Conservation (phyloP, 2,888 invertebrate species). For the Eilema depressum region DNA sequence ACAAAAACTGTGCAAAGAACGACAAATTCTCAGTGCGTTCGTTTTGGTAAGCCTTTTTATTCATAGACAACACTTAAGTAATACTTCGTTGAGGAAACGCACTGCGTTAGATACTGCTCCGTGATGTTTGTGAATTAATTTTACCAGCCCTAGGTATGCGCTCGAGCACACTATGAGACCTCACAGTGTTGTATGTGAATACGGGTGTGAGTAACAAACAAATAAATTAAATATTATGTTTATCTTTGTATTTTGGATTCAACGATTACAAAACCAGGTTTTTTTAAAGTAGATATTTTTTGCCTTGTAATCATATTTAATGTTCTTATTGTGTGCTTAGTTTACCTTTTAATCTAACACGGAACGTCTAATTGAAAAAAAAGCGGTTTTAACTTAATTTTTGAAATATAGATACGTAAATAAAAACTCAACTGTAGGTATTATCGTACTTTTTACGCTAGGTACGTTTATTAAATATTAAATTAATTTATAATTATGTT, state of each 20-base stretch:
- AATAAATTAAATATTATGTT: not conserved
- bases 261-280: not conserved
- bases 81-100: too few relatives aligned
- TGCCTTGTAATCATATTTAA: not conserved
- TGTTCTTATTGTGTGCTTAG: not conserved
- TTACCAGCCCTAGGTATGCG: too few relatives aligned
- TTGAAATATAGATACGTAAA: not conserved
- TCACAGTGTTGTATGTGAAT: too few relatives aligned
- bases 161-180: too few relatives aligned
- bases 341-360: not conserved
- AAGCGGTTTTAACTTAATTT: too few relatives aligned
- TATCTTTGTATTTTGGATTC: conserved; percentile 1
- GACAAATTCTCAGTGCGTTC: too few relatives aligned
- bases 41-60: too few relatives aligned
- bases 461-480: too few relatives aligned
- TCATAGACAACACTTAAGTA: too few relatives aligned
- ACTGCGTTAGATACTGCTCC: too few relatives aligned
- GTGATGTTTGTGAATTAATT: too few relatives aligned
- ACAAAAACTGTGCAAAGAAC: too few relatives aligned
- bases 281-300: not conserved
- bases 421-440: not conserved
- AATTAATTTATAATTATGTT: not conserved
- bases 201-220: not conserved
- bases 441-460: not conserved
- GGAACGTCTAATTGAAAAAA: not conserved